Conservation (phyloP, 2,888 invertebrate species). For the Ophonus ardosiacus region DNA sequence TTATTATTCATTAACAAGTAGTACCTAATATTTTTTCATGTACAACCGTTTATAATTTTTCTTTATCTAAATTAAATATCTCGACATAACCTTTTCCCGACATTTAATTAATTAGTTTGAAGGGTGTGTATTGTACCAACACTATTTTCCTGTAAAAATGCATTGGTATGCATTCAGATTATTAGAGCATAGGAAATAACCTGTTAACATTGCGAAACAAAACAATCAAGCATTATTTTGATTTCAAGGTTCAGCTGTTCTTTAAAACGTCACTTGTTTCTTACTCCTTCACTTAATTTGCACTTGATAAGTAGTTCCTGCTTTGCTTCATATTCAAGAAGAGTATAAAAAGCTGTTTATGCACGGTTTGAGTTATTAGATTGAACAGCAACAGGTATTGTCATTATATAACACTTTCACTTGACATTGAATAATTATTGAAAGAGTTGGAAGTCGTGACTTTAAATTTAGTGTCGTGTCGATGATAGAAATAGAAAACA, state of each 20-base stretch:
- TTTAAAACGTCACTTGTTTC: background rate
- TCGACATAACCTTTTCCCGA: background rate
- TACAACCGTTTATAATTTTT: background rate
- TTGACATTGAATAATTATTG: constrained; percentile 10
- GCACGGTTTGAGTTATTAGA: constrained; percentile 40
- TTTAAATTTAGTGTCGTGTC: background rate
- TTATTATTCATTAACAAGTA: no score
- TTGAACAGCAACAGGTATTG: background rate
- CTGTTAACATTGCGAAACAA: constrained; percentile 37
- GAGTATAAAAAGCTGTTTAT: constrained; percentile 32
- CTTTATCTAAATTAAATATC: background rate
- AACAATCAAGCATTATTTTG: constrained; percentile 11
- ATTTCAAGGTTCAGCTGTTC: constrained; percentile 37
- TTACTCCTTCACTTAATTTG: constrained; percentile 13
- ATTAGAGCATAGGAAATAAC: constrained; percentile 48
- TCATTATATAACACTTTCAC: constrained; percentile 22
- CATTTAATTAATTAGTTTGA: background rate
- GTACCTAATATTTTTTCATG: background rate
- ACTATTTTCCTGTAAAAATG: background rate
- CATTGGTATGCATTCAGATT: constrained; percentile 10
- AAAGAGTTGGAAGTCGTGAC: background rate
- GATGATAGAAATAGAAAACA: background rate
- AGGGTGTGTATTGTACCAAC: background rate
- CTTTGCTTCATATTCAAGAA: constrained; percentile 11
- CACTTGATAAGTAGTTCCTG: constrained; percentile 28